A percentile compares a stretch with the other conserved stretches of the same genome.
These are phyloP conservation scores for Thrips palmi DNA, from an alignment of 1,140 invertebrate genomes.

Conservation along the genomic window DNA sequence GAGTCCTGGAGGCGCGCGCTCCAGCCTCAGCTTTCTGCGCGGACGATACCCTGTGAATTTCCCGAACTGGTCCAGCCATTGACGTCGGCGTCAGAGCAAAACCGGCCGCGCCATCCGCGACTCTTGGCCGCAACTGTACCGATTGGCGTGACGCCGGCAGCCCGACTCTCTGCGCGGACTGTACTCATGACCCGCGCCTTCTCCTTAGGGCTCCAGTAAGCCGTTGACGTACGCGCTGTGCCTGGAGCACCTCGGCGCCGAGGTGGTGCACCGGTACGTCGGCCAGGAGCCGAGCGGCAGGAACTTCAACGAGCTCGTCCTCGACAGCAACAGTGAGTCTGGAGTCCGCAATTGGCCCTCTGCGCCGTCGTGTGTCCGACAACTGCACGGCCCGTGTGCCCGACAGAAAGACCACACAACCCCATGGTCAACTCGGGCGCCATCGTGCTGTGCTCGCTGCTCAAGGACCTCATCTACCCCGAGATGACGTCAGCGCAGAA, in stretches of 20 bases:
- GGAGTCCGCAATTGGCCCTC: background rate
- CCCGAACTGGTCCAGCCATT: too few species aligned
- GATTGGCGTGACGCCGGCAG: too few species aligned
- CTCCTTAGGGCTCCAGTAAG: slow-evolving; percentile 24
- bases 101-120: too few species aligned
- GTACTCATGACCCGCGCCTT: background rate
- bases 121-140: too few species aligned
- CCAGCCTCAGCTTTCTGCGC: too few species aligned
- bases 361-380: slow-evolving; percentile 24
- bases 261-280: slow-evolving; percentile 40
- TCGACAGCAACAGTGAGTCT: slow-evolving; percentile 7
- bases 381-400: slow-evolving; percentile 27
- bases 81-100: too few species aligned
- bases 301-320: slow-evolving; percentile 5
- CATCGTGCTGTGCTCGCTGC: slow-evolving; percentile 36
- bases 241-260: slow-evolving; percentile 33
- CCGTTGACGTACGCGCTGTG: slow-evolving; percentile 42
- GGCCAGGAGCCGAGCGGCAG: slow-evolving; percentile 37
- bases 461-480: slow-evolving; percentile 19
- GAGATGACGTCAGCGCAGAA: slow-evolving; percentile 1
- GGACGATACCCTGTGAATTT: too few species aligned
- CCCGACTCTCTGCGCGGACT: background rate
- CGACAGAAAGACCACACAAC: slow-evolving; percentile 35
- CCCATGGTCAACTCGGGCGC: slow-evolving; percentile 42
- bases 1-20: too few species aligned